A percentile compares a stretch with the other conserved stretches of the same genome.
phyloP scores from a whole-genome alignment of 2,797 vertebrate species.

The Salarias fasciatus region DNA sequence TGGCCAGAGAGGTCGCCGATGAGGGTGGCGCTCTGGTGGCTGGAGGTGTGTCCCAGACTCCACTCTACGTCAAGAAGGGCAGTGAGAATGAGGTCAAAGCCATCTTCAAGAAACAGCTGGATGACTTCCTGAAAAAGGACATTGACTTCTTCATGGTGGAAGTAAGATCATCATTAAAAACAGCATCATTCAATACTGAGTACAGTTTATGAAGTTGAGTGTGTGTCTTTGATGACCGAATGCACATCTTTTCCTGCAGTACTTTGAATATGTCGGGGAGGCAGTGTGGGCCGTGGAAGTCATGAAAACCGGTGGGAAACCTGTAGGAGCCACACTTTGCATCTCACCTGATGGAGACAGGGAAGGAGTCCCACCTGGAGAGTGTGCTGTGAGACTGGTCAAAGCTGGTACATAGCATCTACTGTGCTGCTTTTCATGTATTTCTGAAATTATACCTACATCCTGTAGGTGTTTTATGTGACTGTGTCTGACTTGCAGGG shows the following conservation, averaged over 20 bases:
- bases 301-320: conserved; percentile 91
- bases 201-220: too few species aligned
- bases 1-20: conserved; percentile 91
- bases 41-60: conserved; percentile 94
- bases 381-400: conserved; percentile 92
- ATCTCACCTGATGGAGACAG: conserved; percentile 95
- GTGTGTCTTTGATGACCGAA: too few species aligned
- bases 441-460: not conserved
- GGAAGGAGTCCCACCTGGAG: conserved; percentile 87
- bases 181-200: not conserved
- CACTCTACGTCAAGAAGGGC: conserved; percentile 94
- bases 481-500: conserved; percentile 75
- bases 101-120: conserved; percentile 90
- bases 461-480: not conserved
- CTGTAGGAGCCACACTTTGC: conserved; percentile 91
- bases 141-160: conserved; percentile 97
- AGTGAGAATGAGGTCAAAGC: conserved; percentile 88
- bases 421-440: not conserved
- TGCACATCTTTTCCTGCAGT: conserved; percentile 79
- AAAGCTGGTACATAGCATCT: conserved; percentile 85
- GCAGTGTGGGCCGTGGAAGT: conserved; percentile 95
- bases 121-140: conserved; percentile 91
- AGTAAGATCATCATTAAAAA: conserved; percentile 73
- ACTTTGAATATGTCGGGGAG: conserved; percentile 98
- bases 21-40: conserved; percentile 94